Evolutionary conservation across 30 jellyfish, hydroid and myxozoan species (phyloP).

Genomic region (Nemopilema nomurai): DNA sequence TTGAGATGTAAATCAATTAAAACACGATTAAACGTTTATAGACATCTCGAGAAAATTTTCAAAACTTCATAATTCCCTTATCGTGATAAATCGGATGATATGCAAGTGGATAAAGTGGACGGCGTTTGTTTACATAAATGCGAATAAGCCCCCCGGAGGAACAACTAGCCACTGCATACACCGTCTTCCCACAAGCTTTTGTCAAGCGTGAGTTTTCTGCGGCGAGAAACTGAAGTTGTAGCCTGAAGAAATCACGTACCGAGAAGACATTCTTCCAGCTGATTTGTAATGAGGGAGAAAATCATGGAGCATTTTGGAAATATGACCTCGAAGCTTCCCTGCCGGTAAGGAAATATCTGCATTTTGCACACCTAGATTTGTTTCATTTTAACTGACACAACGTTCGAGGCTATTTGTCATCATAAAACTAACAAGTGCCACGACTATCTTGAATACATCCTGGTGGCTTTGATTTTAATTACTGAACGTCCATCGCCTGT

Average conservation of each 20-base stretch:
- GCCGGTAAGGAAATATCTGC: constrained; percentile 11
- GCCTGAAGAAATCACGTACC: no score
- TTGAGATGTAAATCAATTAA: not conserved
- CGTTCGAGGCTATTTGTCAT: not conserved
- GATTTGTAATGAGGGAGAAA: constrained; percentile 31
- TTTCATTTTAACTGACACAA: not conserved
- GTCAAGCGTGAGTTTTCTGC: not conserved
- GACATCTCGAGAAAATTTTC: not conserved
- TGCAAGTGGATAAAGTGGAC: not conserved
- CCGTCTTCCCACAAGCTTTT: not conserved
- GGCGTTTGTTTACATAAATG: constrained; percentile 1
- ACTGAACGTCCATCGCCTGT: no score
- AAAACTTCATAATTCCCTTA: not conserved
- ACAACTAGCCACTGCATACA: not conserved
- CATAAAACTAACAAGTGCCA: no score
- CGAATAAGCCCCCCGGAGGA: constrained; percentile 22
- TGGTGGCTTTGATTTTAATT: no score
- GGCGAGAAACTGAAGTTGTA: not conserved
- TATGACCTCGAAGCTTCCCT: constrained; percentile 22
- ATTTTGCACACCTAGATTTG: not conserved
- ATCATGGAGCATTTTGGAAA: constrained; percentile 35
- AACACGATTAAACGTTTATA: not conserved
- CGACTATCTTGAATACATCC: no score
- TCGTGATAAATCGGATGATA: not conserved
- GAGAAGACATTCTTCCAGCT: not conserved